Evolutionary conservation across 2,113 vertebrate genomes (phyloP).

Genomic region (Datnioides undecimradiatus): DNA sequence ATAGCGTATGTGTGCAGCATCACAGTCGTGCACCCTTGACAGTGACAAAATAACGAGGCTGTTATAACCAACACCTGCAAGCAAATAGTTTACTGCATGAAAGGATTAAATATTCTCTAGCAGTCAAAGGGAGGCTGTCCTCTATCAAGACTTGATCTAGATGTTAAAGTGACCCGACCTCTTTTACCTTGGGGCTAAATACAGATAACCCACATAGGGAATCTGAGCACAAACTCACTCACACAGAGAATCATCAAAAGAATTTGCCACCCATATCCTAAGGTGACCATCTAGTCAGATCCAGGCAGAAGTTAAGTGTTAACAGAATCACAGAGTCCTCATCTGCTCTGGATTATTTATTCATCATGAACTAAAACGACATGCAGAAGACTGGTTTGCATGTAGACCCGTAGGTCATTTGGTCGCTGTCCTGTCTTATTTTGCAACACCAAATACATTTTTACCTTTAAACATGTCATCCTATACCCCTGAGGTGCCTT

Average conservation of each 20-base stretch:
- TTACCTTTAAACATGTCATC: no score
- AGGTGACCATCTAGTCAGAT: background rate
- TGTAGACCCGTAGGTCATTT: background rate
- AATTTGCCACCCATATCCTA: background rate
- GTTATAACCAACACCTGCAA: constrained; percentile 20
- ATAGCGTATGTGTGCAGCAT: background rate
- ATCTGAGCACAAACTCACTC: constrained; percentile 15
- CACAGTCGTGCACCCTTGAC: background rate
- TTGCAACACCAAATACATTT: no score
- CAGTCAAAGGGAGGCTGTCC: constrained; percentile 8
- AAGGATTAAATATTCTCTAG: background rate
- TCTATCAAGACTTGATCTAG: constrained; percentile 26
- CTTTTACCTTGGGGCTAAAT: constrained; percentile 43
- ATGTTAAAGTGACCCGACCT: constrained; percentile 27
- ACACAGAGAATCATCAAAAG: background rate
- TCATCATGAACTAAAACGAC: background rate
- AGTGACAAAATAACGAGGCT: constrained; percentile 6
- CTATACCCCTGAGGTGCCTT: background rate
- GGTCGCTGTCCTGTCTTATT: no score
- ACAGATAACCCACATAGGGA: constrained; percentile 56
- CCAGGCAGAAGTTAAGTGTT: background rate
- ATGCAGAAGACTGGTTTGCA: background rate
- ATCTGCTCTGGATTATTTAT: background rate
- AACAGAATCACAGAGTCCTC: background rate
- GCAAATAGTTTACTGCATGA: constrained; percentile 20